These are phyloP conservation scores for Gari tellinella DNA, from an alignment of 2,888 invertebrate species.

Conservation along the genomic window DNA sequence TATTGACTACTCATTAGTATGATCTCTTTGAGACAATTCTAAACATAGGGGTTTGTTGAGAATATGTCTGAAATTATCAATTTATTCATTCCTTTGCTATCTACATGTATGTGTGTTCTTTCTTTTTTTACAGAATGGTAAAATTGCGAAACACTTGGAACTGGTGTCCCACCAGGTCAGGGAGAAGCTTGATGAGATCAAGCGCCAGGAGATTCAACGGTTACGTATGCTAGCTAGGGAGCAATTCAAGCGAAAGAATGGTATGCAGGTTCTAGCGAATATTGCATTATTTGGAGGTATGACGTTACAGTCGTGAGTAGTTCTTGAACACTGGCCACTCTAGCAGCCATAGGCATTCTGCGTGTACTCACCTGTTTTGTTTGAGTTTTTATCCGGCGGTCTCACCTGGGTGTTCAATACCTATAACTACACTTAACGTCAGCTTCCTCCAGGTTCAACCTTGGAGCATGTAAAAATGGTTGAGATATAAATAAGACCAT, in stretches of 20 bases:
- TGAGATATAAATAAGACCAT: too few relatives aligned
- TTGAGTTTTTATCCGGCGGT: background rate
- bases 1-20: too few relatives aligned
- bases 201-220: conserved; percentile 93
- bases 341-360: conserved; percentile 30
- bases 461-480: background rate
- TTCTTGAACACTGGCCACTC: conserved; percentile 4
- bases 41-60: too few relatives aligned
- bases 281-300: conserved; percentile 74
- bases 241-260: conserved; percentile 75
- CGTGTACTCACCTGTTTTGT: conserved; percentile 16
- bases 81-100: background rate
- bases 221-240: conserved; percentile 89
- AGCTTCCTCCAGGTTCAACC: conserved; percentile 2
- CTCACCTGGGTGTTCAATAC: conserved; percentile 1
- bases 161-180: conserved; percentile 95
- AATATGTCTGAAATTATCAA: background rate
- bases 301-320: conserved; percentile 39
- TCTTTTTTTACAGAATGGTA: conserved; percentile 90
- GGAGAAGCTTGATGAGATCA: conserved; percentile 95
- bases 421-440: conserved; percentile 4
- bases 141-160: conserved; percentile 95
- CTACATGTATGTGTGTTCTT: too few relatives aligned
- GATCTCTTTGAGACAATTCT: too few relatives aligned
- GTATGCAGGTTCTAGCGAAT: conserved; percentile 75